phyloP scores from a whole-genome alignment of 1,140 invertebrate genomes.

The Atta texana region DNA sequence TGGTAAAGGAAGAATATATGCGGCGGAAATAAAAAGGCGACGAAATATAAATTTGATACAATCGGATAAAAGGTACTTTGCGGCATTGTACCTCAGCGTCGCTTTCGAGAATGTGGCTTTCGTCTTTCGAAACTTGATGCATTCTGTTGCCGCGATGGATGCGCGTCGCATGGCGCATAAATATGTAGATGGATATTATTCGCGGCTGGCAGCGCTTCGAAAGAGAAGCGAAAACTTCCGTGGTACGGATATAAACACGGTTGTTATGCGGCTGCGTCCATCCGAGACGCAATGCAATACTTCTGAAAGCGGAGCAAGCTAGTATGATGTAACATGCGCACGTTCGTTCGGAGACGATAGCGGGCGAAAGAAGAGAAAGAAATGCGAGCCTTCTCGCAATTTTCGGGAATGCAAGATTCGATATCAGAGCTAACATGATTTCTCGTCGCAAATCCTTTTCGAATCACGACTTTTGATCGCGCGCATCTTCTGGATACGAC shows the following conservation, averaged over 20 bases:
- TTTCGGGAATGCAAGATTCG: background rate
- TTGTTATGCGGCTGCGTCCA: conserved; percentile 31
- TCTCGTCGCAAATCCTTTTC: background rate
- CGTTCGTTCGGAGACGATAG: conserved; percentile 2
- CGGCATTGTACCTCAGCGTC: background rate
- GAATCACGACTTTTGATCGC: conserved; percentile 8
- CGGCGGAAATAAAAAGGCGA: background rate
- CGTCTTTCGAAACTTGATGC: conserved; percentile 45
- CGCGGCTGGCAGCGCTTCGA: conserved; percentile 40
- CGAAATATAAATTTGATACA: conserved; percentile 27
- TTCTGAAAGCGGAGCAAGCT: conserved; percentile 27
- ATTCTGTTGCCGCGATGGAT: background rate
- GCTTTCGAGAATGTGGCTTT: conserved; percentile 8
- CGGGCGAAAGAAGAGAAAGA: background rate
- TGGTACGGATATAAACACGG: conserved; percentile 7
- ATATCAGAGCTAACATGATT: conserved; percentile 28
- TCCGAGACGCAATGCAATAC: conserved; percentile 48
- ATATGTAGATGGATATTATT: conserved; percentile 61
- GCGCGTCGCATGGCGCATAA: conserved; percentile 33
- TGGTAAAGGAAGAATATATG: background rate
- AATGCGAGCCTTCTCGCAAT: conserved; percentile 26
- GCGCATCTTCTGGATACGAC: background rate
- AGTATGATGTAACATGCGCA: conserved; percentile 36
- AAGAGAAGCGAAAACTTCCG: conserved; percentile 56
- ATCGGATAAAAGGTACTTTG: conserved; percentile 14